Evolutionary conservation across 37 sponge, comb jelly and placozoan genomes (phyloP), one percentile per base, ranked within the genome.

Genomic region (Chondrilla cf. caribensis): DNA sequence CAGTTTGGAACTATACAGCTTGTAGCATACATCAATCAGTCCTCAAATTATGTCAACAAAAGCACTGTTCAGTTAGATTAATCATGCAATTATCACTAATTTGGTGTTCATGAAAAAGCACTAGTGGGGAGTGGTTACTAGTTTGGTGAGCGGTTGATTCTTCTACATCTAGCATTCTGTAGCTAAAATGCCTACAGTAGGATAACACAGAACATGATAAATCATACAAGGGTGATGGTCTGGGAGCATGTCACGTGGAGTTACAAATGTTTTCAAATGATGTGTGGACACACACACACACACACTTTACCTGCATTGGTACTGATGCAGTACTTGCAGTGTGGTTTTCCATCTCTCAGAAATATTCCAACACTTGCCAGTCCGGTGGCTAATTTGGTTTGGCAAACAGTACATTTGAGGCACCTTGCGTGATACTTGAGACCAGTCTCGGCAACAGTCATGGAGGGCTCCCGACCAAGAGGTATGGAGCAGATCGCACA

Each of bases 341-440:
- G 87, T 51, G 84, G 80, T 25, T 70, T 78, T 29, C 41, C 58
- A 38, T 54, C 79, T 37, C 59, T 67, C 59, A 90, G 64, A 18
- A 86, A 41, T 0, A 90, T 83, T 0, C 31, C 64, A 7, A 81
- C 84, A 8, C 25, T 59, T 9, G 32, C 36, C 38, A 28, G 85
- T 22, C 78, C 81, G 6, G 38, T 21, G 19, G 84, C 57, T 55
- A 92, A 84, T 0, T 54, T 67, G 28, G 60, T 32, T 28, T 55
- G 79, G 43, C 93, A 92, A 29, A 92, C 89, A 0, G 38, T 29
- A 80, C 93, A 92, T 19, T 58, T 62, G 51, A 92, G 86, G 79
- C 93, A 92, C 31, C 47, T 17, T 21, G 60, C 22, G 54, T 92
- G 93, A 58, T 58, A 92, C 42, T 86, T 64, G 40, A 84, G 44